Evolutionary conservation across 2,888 invertebrate genomes (phyloP), one percentile per base, ranked within the genome.

Genomic region (Lasioglossum morio): DNA sequence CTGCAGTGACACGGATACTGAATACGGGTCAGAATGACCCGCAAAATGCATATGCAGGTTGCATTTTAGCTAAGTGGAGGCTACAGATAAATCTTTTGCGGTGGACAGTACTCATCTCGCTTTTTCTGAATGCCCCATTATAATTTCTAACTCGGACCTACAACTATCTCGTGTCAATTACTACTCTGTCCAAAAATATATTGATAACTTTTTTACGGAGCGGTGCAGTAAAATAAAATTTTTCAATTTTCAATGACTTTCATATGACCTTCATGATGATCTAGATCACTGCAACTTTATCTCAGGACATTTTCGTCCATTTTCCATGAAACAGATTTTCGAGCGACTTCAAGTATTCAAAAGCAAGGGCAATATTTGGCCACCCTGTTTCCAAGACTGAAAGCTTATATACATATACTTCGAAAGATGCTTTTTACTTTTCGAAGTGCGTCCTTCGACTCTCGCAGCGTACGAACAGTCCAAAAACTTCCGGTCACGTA

Each of bases 11-110:
- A 34, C 66, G 66, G 66, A 37, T 37, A 69, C 34, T 8, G 34
- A 69, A 69, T 69, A 37, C 72, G 46, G 72, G 46, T 37, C 43
- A 72, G 43, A 27, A 46, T 72, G 77, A 46, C 43, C 74, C 46
- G 23, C 66, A 69, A 69, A 34, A 69, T 69, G 66, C 66, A 69
- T 37, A 69, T 69, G 37, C 66, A 69, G 34, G 34, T 69, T 69
- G 19, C 23, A 23, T 37, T 37, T 37, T 23, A 34, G 37, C 23
- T 27, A 16, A 14, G 27, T 27, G 27, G 27, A 27, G 46, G 16
- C 8, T 30, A 43, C 19, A 19, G 7, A 46, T 27, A 72, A 72
- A 72, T 30, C 63, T 63, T 63, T 63, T 19, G 16, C 16, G 7
- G 12, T 4, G 19, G 30, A 63, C 27, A 27, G 0, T 63, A 7